Percentiles rank a stretch among this genome's conserved stretches.
Conservation (phyloP, 2,888 invertebrate species). For the Limnephilus rhombicus region DNA sequence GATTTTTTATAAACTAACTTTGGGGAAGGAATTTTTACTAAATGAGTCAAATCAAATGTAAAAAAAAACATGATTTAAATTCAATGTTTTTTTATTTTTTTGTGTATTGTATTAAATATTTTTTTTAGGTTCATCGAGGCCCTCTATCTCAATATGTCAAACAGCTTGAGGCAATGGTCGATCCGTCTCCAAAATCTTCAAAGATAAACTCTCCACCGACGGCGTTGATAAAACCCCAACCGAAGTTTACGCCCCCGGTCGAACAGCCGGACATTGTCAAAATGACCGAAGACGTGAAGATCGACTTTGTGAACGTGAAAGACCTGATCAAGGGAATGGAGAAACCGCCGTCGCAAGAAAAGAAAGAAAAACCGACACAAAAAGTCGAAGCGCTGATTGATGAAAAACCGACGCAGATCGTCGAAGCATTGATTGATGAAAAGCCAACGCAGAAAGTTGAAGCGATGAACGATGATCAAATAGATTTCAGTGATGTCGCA, state of each 20-base stretch:
- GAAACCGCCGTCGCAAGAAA: constrained; percentile 71
- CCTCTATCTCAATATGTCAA: constrained; percentile 76
- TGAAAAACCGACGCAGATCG: constrained; percentile 29
- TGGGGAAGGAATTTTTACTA: not conserved
- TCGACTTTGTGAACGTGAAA: constrained; percentile 79
- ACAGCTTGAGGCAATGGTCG: constrained; percentile 74
- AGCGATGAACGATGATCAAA: constrained; percentile 34
- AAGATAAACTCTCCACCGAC: constrained; percentile 70
- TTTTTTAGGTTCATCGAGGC: constrained; percentile 79
- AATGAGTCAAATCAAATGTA: not conserved
- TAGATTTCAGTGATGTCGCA: constrained; percentile 60
- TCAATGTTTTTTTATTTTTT: not conserved
- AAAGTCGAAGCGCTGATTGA: not conserved
- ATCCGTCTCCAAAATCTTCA: constrained; percentile 72
- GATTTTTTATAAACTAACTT: not conserved
- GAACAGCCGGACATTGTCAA: constrained; percentile 70
- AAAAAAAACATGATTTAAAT: not conserved
- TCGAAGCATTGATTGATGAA: constrained; percentile 13
- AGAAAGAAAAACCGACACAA: constrained; percentile 69
- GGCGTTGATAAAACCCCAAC: constrained; percentile 70
- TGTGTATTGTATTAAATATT: not conserved
- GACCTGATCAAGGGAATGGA: constrained; percentile 82
- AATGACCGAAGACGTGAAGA: constrained; percentile 73
- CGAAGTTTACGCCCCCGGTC: constrained; percentile 68
- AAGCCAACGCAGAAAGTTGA: constrained; percentile 12